A percentile compares a stretch with the other conserved stretches of the same genome.
Evolutionary conservation across 2,113 vertebrate genomes (phyloP).

Genomic region (Cepphus grylle): DNA sequence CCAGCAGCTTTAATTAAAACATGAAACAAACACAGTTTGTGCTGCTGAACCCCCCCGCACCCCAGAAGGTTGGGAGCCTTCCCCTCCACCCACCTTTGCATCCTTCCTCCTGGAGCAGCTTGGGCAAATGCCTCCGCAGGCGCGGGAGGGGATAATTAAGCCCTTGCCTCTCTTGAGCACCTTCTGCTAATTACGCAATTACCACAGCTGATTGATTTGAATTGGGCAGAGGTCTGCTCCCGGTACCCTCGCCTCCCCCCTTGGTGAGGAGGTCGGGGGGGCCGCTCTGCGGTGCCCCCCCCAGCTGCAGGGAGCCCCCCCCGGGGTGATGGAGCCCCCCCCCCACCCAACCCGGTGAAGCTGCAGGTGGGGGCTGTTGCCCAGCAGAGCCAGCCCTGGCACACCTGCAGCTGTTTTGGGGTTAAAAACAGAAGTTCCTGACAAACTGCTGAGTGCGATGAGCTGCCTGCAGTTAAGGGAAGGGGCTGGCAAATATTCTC

Average conservation of each 20-base stretch:
- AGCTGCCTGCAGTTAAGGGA: neutral
- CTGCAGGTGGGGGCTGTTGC: neutral
- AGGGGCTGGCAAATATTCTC: neutral
- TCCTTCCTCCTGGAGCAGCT: neutral
- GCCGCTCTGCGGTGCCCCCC: neutral
- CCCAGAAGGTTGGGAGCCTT: fast-evolving
- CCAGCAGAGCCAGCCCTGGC: neutral
- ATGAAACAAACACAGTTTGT: fast-evolving
- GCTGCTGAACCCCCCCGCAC: neutral
- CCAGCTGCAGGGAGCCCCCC: too few species aligned
- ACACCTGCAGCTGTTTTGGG: neutral
- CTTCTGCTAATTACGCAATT: conserved; percentile 19
- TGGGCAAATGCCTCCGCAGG: fast-evolving
- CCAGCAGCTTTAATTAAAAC: neutral
- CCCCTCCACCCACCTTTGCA: neutral
- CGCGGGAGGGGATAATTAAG: neutral
- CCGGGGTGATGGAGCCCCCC: too few species aligned
- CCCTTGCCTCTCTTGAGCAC: neutral
- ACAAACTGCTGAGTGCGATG: neutral
- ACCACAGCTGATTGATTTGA: neutral
- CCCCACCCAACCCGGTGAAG: too few species aligned
- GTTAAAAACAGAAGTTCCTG: neutral
- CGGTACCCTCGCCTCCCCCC: too few species aligned
- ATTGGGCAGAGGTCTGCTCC: neutral
- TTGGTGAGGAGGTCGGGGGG: too few species aligned